Conservation (phyloP, 1,140 invertebrate species). For the Drosophila novamexicana region DNA sequence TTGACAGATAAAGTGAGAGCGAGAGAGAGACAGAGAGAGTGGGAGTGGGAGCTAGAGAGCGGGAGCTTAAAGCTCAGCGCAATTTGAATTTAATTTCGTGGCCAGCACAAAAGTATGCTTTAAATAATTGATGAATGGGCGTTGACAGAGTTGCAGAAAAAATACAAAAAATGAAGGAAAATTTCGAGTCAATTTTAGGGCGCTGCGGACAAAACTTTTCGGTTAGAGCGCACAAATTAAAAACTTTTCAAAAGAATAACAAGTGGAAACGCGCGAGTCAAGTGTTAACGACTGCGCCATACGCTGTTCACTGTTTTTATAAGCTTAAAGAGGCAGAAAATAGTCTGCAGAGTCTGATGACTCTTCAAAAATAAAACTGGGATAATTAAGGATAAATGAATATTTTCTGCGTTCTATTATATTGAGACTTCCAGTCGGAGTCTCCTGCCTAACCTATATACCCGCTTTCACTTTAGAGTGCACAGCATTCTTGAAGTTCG, state of each 20-base stretch:
- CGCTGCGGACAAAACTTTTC: not conserved
- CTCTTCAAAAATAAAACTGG: no score
- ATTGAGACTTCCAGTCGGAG: no score
- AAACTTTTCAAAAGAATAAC: not conserved
- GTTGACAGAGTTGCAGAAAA: slow-evolving; percentile 1
- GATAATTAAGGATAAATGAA: no score
- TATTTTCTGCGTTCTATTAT: no score
- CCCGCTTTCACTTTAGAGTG: no score
- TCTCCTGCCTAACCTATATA: no score
- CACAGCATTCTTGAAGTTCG: no score
- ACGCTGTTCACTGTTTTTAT: no score
- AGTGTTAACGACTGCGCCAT: no score
- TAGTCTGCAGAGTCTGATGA: no score
- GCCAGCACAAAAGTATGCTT: slow-evolving; percentile 45
- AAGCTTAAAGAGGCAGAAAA: no score
- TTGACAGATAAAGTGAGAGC: not conserved
- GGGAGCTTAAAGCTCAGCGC: slow-evolving; percentile 23
- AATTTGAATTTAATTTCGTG: slow-evolving; percentile 21
- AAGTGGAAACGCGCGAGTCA: no score
- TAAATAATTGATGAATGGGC: slow-evolving; percentile 32
- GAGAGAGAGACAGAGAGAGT: not conserved
- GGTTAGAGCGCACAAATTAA: not conserved
- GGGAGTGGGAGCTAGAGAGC: not conserved
- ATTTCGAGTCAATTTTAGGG: not conserved
- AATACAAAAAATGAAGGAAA: not conserved